Conservation (phyloP, 2,888 invertebrate species). For the Iphiclides podalirius region DNA sequence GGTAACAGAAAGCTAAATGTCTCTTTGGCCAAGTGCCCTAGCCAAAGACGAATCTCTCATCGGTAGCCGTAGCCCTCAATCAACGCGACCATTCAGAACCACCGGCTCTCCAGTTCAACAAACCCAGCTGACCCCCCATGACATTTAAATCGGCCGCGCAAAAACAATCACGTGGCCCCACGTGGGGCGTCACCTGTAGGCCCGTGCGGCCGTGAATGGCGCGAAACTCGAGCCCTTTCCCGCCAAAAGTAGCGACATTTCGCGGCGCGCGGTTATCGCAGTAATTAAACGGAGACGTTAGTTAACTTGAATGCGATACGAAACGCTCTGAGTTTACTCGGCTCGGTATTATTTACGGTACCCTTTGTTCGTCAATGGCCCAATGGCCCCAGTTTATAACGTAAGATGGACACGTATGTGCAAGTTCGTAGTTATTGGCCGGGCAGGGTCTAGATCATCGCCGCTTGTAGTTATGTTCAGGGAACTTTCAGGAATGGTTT, state of each 20-base stretch:
- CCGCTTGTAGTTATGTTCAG: too few relatives aligned
- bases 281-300: constrained; percentile 1
- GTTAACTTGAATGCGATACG: neutral
- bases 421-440: too few relatives aligned
- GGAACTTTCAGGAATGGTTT: too few relatives aligned
- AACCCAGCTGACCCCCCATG: constrained; percentile 40
- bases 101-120: constrained; percentile 43
- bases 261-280: neutral
- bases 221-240: neutral
- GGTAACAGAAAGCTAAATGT: too few relatives aligned
- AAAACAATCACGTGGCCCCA: constrained; percentile 44
- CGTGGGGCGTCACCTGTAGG: constrained; percentile 33
- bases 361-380: too few relatives aligned
- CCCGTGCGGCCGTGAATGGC: constrained; percentile 20
- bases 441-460: too few relatives aligned
- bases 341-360: neutral
- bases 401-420: too few relatives aligned
- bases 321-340: neutral
- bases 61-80: too few relatives aligned
- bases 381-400: too few relatives aligned
- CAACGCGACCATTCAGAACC: too few relatives aligned
- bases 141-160: constrained; percentile 42
- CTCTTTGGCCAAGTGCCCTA: too few relatives aligned
- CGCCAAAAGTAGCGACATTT: constrained; percentile 14
- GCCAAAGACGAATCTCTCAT: too few relatives aligned